phyloP scores from a whole-genome alignment of 2,888 invertebrate genomes.

The Noctua fimbriata region DNA sequence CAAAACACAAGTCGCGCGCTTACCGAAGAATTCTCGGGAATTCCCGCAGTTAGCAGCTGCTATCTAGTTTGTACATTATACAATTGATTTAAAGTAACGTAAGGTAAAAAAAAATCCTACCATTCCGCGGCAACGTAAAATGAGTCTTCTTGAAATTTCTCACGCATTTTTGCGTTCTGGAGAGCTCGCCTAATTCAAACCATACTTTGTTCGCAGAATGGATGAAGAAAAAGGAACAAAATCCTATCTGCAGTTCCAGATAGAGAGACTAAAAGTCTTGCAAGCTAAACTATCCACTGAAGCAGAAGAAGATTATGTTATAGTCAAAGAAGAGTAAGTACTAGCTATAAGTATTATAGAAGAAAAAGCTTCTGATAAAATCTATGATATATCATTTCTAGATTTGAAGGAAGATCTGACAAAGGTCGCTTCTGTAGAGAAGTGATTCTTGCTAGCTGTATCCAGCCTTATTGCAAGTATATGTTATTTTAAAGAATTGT shows the following conservation, averaged over 20 bases:
- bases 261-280: constrained; percentile 83
- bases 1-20: neutral
- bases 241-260: constrained; percentile 84
- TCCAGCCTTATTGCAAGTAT: neutral
- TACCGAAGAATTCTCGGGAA: neutral
- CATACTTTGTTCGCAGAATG: constrained; percentile 74
- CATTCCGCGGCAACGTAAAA: neutral
- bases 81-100: neutral
- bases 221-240: constrained; percentile 81
- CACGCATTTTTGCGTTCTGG: neutral
- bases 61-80: neutral
- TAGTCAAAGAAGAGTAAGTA: constrained; percentile 85
- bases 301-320: constrained; percentile 78
- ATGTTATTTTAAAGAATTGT: neutral
- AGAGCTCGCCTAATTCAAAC: neutral
- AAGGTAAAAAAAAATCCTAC: neutral
- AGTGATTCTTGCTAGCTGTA: neutral
- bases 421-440: neutral
- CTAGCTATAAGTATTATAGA: constrained; percentile 14
- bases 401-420: neutral
- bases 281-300: constrained; percentile 82
- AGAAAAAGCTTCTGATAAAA: neutral
- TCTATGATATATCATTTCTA: neutral
- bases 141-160: neutral
- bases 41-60: neutral